Evolutionary conservation across 1,140 invertebrate species (phyloP).

Genomic region (Panulirus ornatus): DNA sequence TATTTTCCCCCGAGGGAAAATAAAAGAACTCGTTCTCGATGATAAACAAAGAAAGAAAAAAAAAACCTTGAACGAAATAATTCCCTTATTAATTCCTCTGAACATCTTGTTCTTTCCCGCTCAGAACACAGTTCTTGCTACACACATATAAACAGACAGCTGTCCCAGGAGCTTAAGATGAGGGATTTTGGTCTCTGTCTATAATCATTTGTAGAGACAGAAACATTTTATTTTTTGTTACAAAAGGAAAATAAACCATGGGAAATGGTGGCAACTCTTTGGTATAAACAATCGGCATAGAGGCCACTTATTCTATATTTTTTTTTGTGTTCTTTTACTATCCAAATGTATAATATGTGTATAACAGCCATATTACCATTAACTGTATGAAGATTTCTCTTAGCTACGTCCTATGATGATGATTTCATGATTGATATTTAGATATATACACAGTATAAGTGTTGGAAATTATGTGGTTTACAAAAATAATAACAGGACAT

Average conservation of each 20-base stretch:
- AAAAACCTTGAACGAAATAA: no score
- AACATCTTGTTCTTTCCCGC: no score
- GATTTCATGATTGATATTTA: constrained; percentile 15
- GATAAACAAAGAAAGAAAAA: no score
- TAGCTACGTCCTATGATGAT: constrained; percentile 23
- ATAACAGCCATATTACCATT: constrained; percentile 30
- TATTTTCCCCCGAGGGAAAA: not conserved
- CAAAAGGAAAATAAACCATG: not conserved
- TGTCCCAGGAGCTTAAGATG: not conserved
- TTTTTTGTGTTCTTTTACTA: constrained; percentile 38
- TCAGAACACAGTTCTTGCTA: no score
- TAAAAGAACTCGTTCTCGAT: no score
- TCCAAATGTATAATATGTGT: constrained; percentile 36
- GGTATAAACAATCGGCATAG: constrained; percentile 40
- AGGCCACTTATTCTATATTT: constrained; percentile 30
- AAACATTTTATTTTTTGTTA: no score
- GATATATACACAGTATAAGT: constrained; percentile 40
- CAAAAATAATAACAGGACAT: constrained; percentile 46
- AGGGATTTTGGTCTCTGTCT: not conserved
- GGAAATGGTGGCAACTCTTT: constrained; percentile 11
- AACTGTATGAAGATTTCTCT: constrained; percentile 24
- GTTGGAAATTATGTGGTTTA: constrained; percentile 14
- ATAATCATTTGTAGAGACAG: not conserved
- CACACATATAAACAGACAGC: no score
- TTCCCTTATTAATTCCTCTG: no score